Evolutionary conservation across 2,797 vertebrate species (phyloP).

Genomic region (Chrysocyon brachyurus): DNA sequence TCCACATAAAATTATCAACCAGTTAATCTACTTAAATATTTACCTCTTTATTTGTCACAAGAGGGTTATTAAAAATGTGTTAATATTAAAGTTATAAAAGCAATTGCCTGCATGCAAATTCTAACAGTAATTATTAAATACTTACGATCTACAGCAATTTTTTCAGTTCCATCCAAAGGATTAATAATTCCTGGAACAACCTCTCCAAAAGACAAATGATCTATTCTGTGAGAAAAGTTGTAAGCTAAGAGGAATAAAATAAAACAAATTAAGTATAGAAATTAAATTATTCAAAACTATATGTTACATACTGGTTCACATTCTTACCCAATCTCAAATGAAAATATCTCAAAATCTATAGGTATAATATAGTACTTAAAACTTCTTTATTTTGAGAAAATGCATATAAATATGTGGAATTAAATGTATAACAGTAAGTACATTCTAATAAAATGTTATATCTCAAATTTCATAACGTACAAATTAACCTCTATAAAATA

Average conservation of each 20-base stretch:
- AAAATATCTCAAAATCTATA: conserved; percentile 62
- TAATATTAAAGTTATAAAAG: not conserved
- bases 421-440: not conserved
- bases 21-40: not conserved
- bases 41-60: not conserved
- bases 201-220: conserved; percentile 98
- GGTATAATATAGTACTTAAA: conserved; percentile 28
- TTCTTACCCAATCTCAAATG: conserved; percentile 38
- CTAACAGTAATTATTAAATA: conserved; percentile 64
- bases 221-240: conserved; percentile 99
- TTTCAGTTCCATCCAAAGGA: conserved; percentile 98
- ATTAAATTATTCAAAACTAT: conserved; percentile 43
- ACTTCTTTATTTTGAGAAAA: conserved; percentile 13
- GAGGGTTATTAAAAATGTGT: conserved; percentile 14
- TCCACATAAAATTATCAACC: not conserved
- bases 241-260: conserved; percentile 91
- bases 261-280: conserved; percentile 58
- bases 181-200: conserved; percentile 96
- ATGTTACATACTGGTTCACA: conserved; percentile 30
- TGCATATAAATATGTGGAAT: not conserved
- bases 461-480: conserved; percentile 9
- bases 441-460: not conserved
- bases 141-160: conserved; percentile 95
- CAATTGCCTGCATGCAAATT: conserved; percentile 21
- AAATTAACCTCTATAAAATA: conserved; percentile 37